These are phyloP conservation scores for Brachionus sp. DNA, from an alignment of 1,140 invertebrate species.

Conservation along the genomic window DNA sequence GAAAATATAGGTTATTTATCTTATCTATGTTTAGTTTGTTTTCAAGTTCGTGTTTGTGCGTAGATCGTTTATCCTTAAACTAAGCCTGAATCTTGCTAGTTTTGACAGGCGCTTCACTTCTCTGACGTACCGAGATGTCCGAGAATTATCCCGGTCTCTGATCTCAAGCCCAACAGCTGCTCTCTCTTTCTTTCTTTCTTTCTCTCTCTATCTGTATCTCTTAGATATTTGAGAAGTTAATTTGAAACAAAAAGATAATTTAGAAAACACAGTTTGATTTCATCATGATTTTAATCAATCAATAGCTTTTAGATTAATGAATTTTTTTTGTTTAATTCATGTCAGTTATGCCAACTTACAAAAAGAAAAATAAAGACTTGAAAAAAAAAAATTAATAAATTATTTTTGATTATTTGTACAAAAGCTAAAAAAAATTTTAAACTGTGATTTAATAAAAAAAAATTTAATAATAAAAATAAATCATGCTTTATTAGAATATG, in stretches of 20 bases:
- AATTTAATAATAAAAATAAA: no score
- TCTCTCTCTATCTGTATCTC: background rate
- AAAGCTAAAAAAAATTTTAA: no score
- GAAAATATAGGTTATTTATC: constrained; percentile 33
- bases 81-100: background rate
- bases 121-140: constrained; percentile 1
- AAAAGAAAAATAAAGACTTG: no score
- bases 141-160: constrained; percentile 2
- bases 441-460: no score
- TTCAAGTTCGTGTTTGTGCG: background rate
- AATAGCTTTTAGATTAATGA: background rate
- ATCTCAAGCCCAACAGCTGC: background rate
- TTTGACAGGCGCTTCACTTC: constrained; percentile 2
- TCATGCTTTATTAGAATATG: no score
- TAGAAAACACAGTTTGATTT: constrained; percentile 14
- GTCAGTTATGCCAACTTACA: background rate
- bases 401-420: no score
- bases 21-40: constrained; percentile 11
- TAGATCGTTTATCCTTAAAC: constrained; percentile 15
- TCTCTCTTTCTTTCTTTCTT: background rate
- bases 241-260: background rate
- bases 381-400: no score
- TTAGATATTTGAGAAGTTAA: background rate
- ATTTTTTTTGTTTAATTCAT: background rate
- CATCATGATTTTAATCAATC: background rate